Base-by-base conservation (phyloP, 2,888 invertebrate genomes). In the Trichopoda pennipes region DNA sequence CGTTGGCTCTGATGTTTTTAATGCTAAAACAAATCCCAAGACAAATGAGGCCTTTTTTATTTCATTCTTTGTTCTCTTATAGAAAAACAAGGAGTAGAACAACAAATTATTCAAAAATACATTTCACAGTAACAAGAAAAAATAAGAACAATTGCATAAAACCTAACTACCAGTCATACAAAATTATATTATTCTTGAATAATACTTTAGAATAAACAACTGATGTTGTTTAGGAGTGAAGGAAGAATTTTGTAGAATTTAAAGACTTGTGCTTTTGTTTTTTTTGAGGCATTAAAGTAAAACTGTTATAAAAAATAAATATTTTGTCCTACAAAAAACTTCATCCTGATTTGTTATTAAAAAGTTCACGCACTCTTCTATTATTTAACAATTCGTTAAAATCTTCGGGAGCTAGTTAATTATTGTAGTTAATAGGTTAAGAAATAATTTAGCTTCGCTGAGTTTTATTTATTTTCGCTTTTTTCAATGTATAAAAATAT, bases 1-100 rank as follows among this genome's bases (percentile, higher is more conserved):
- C 8, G 47, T 70, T 73, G 68, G 16, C 68, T 74, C 38, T 55
- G 61, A 61, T 80, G 73, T 79, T 74, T 66, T 75, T 79, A 75
- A 82, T 79, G 82, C 68, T 76, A 82, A 82, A 82, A 82, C 82
- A 82, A 82, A 82, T 82, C 82, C 82, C 82, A 82, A 82, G 82
- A 82, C 82, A 82, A 82, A 82, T 82, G 75, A 82, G 79, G 60
- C 38, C 38, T 76, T 69, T 74, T 72, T 49, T 21, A 28, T 64
- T 74, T n/a, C 44, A 28, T 63, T 61, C 44, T 61, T 76, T 53
- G 75, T 61, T 44, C 35, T 55, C 21, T 32, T 44, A 55, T 51
- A 44, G 42, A 35, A 51, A 60, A 73, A 51, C 51, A 47, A 38
- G 23, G 23, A 55, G 35, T 47, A 73, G 35, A 55, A 44, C 21